These are phyloP conservation scores for Numenius phaeopus DNA, from an alignment of 2,797 vertebrate species.

Conservation along the genomic window DNA sequence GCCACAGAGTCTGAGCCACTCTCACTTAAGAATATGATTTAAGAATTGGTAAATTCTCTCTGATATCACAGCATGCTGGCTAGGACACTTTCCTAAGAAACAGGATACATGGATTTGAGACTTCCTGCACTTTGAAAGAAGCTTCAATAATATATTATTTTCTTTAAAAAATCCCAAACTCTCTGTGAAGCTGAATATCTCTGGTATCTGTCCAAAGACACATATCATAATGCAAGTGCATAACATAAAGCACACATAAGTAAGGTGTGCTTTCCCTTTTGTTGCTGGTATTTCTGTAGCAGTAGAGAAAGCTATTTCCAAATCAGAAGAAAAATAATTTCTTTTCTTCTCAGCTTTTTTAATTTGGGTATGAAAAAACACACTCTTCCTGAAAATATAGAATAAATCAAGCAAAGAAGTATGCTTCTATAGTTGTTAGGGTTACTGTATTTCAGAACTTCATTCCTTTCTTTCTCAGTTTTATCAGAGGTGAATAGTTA, in stretches of 20 bases:
- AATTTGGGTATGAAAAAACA: background rate
- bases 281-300: background rate
- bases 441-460: background rate
- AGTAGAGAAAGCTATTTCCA: background rate
- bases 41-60: background rate
- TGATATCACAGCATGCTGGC: background rate
- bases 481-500: background rate
- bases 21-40: background rate
- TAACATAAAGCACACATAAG: no score
- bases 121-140: background rate
- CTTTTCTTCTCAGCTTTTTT: background rate
- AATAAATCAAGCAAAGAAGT: background rate
- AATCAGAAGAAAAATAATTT: background rate
- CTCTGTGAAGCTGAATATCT: background rate
- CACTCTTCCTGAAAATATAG: background rate
- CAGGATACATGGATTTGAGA: background rate
- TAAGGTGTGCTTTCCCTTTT: background rate
- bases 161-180: background rate
- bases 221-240: background rate
- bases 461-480: background rate
- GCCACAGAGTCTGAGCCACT: background rate
- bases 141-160: background rate
- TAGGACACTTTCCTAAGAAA: background rate
- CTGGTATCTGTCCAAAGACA: background rate
- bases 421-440: background rate